Percentiles rank a stretch among this genome's conserved stretches.
phyloP scores from a whole-genome alignment of 2,797 vertebrate species.

The Pseudochaenichthys georgianus region DNA sequence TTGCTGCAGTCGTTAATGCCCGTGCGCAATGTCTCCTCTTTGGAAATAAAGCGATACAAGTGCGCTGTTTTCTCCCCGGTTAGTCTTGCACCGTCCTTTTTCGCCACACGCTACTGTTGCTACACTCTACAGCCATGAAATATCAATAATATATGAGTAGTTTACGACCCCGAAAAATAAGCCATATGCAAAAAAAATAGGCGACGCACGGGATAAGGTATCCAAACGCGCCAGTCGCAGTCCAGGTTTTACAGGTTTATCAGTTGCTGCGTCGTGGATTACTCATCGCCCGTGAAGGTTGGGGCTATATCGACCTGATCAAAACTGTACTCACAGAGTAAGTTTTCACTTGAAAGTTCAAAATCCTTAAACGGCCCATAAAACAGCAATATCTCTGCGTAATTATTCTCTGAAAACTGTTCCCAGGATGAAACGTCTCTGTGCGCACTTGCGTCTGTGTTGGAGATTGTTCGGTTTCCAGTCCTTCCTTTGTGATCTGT shows the following conservation, averaged over 20 bases:
- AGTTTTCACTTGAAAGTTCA: constrained; percentile 76
- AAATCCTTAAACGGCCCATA: constrained; percentile 50
- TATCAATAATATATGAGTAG: constrained; percentile 56
- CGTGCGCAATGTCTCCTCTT: constrained; percentile 75
- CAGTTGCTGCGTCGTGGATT: constrained; percentile 74
- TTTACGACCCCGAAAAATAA: constrained; percentile 42
- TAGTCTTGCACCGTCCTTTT: constrained; percentile 74
- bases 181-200: constrained; percentile 62
- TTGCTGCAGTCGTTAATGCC: constrained; percentile 68
- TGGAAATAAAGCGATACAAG: constrained; percentile 72
- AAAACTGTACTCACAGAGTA: constrained; percentile 59
- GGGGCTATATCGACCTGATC: constrained; percentile 58
- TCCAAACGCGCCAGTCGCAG: constrained; percentile 77
- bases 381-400: constrained; percentile 59
- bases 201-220: constrained; percentile 62
- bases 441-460: constrained; percentile 62
- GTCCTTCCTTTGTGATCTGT: constrained; percentile 52
- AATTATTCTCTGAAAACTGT: constrained; percentile 50
- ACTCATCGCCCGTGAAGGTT: constrained; percentile 69
- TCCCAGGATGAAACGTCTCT: constrained; percentile 49
- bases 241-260: constrained; percentile 66
- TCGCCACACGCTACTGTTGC: constrained; percentile 67
- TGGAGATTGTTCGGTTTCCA: constrained; percentile 64
- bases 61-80: constrained; percentile 70
- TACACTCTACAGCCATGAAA: constrained; percentile 73